Base-by-base conservation (phyloP, 37 sponge, comb jelly and placozoan genomes). In the Geodia barretti region DNA sequence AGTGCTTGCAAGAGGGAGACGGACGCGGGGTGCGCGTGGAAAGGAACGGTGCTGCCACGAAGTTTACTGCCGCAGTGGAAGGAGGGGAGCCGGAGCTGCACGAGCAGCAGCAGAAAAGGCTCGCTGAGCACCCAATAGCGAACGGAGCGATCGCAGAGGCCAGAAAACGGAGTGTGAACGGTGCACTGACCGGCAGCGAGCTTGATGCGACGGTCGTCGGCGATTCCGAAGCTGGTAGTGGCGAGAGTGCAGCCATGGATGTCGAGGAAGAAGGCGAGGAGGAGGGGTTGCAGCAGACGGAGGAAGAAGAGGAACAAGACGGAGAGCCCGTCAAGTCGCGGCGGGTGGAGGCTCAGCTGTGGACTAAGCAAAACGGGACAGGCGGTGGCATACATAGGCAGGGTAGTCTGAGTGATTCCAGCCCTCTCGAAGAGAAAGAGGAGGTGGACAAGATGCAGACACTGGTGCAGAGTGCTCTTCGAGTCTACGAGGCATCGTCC, bases 361-460 rank as follows among this genome's bases (percentile, higher is more conserved):
- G 60, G 11, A 19, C 60, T 21, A 58, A 21, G 19, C 21, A 28
- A 32, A 28, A 34, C 5, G 34, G 35, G 69, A 8, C n/a, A n/a
- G n/a, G n/a, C n/a, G n/a, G n/a, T n/a, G 61, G 61, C 21, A 21
- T 60, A 19, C 61, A 21, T 60, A 21, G 61, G 61, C 21, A 23
- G 20, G 32, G 20, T 7, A 66, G 68, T 32, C 8, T 26, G 68
- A 66, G 8, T 32, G 68, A 66, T 32, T 9, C 11, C 54, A 47
- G 14, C 14, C 54, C 7, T 7, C 11, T 47, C 26, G 39, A 63
- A 1, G 77, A 7, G 17, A 31, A 28, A 59, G 68, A 39, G 28
- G 72, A 84, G 65, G 84, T 84, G 4, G 75, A 64, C 4, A 75
- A 68, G 77, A 65, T 84, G 69, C 84, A 84, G 77, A 84, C 30